Evolutionary conservation across 2,888 invertebrate genomes (phyloP), one percentile per base, ranked within the genome.

Genomic region (Heteromurus nitidus): DNA sequence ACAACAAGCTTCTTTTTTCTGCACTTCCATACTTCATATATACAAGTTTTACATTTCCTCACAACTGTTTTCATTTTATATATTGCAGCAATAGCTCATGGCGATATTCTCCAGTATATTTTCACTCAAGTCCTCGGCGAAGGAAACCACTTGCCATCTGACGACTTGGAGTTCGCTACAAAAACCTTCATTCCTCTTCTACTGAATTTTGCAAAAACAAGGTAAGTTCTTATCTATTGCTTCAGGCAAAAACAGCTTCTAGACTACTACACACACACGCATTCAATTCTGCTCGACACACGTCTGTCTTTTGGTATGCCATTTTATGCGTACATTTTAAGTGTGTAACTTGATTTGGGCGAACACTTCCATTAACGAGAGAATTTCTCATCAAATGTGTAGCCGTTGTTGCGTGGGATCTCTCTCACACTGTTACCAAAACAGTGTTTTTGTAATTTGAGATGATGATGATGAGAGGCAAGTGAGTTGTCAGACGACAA

Each of bases 61-160:
- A 62, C 58, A 24, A 13, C 42, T 58, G 22, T 16, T n/a, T 47
- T 11, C 28, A 64, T 72, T 72, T 64, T 79, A 64, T 18, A 53
- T 58, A 42, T 55, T 72, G 44, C 81, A 88, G 88, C 83, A 53
- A 86, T 88, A 26, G 88, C 87, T 47, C 88, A 88, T 22, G 87
- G 87, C 9, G 88, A 88, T 75, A 86, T 87, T 69, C 82, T 88
- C 9, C 88, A 88, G 62, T 88, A 88, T 80, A 67, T 88, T 36
- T 88, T 88, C 79, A 85, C 83, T 36, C 79, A 87, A 64, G 72
- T 88, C 36, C 84, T 87, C 73, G 87, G 87, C 20, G 86, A 87
- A 69, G 84, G 84, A 18, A 80, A 77, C 31, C 73, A 80, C 30
- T 85, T 88, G 68, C 85, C 86, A 2, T 53, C 73, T 24, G 82